Evolutionary conservation across 2,113 vertebrate species (phyloP).

Genomic region (Castor canadensis): DNA sequence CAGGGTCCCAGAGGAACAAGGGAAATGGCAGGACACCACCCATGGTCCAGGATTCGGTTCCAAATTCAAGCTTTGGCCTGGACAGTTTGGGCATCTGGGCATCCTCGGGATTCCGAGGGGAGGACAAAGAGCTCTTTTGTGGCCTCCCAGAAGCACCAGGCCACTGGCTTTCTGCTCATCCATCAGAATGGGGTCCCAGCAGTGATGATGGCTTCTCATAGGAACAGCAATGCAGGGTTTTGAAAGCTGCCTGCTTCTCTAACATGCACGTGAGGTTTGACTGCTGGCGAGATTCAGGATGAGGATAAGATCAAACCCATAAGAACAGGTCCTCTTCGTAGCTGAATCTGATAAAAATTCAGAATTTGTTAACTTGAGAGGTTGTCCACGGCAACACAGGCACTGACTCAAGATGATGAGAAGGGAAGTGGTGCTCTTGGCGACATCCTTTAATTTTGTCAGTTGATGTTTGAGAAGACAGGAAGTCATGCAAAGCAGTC

Average conservation of each 20-base stretch:
- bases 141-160: not conserved
- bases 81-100: fast-evolving
- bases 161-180: not conserved
- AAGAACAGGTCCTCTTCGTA: not conserved
- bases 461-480: not conserved
- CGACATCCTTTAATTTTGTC: not conserved
- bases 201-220: fast-evolving
- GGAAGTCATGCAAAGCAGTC: not conserved
- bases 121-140: fast-evolving
- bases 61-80: not conserved
- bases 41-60: too few relatives aligned
- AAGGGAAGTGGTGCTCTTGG: not conserved
- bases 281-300: not conserved
- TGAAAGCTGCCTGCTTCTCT: not conserved
- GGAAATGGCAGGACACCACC: not conserved
- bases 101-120: too few relatives aligned
- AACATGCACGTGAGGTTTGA: not conserved
- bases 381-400: not conserved
- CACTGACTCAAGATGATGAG: not conserved
- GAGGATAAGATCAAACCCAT: not conserved
- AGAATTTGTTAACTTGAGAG: not conserved
- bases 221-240: not conserved
- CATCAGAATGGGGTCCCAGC: not conserved
- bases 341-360: not conserved
- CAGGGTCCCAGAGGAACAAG: not conserved